Base-by-base conservation (phyloP, 2,113 vertebrate genomes). In the Uropsilus gracilis region DNA sequence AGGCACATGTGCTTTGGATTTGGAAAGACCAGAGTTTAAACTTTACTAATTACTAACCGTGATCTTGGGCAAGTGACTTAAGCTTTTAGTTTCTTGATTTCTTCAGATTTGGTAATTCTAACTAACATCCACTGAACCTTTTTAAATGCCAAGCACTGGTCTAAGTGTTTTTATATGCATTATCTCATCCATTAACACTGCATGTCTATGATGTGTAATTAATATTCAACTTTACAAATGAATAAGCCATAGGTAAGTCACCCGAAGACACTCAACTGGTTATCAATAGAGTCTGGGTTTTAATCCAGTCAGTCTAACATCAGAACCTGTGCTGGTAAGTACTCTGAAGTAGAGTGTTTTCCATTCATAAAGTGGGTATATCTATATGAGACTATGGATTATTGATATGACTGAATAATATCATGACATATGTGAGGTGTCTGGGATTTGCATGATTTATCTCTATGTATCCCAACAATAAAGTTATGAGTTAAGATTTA, bases 1-100 rank as follows among this genome's bases (percentile, higher is more conserved):
- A 92, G 92, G 46, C 85, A 87, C 88, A 95, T 94, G 87, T 94
- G 91, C 95, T 96, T 96, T 91, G 91, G 59, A 95, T 97, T 97
- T 96, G 95, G 81, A 86, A 89, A 94, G 78, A 75, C 91, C 87
- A 93, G 89, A 93, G 86, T 94, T 94, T 91, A 95, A 94, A 89
- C 90, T 93, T 92, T 75, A 55, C 86, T 97, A 89, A 96, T 97
- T 89, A 84, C 91, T 89, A 69, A 91, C 57, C 0, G 17, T 91
- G 93, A 97, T 95, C 78, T 83, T 1, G 11, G 83, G 89, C 59
- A 93, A 96, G 50, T 69, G 83, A 89, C 86, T 94, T 82, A 34
- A 13, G 9, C 84, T 94, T 94, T 69, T 93, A 59, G 86, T 80
- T 64, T 87, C 84, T 94, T 91, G 53, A 84, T 94, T 93, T 95